Base-by-base conservation (phyloP, 2,797 vertebrate genomes). In the Eidolon dupreanum region DNA sequence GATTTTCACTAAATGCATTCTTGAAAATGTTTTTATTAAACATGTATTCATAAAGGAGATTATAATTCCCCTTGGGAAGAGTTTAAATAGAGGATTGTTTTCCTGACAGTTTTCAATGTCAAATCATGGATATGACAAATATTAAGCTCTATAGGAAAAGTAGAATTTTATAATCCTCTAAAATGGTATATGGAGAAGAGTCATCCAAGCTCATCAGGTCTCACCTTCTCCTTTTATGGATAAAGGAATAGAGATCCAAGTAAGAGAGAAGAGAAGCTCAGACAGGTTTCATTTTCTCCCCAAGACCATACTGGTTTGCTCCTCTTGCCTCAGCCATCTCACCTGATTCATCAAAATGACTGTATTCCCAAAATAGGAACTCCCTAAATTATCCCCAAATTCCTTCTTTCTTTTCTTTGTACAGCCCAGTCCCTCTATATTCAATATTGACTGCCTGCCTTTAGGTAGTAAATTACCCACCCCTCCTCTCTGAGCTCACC, bases 1-100 rank as follows among this genome's bases (percentile, higher is more conserved):
- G 33, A 70, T 71, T 86, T 82, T 61, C 20, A 92, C 41, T 66
- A 93, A 82, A 73, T 73, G 16, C 31, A 73, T 53, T 71, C 33
- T 88, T 73, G 28, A 59, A 86, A 31, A 46, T 75, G 12, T 87
- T 77, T 77, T 87, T 66, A 71, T 79, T 79, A 90, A 85, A 81
- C 68, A 77, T 26, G 6, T 77, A 61, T 17, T 96, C 51, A 49
- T 41, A 73, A 75, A 75, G 22, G 63, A 79, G 31, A 93, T 87
- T 41, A 33, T 49, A 66, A 65, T 81, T 73, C 17, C 53, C 10
- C 28, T 75, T 89, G 41, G 13, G 63, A 87, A 84, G 49, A 90
- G 38, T 86, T 89, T 66, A 77, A 61, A 53, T 65, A 75, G n/a
- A 93, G 17, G 8, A 84, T 28, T 74, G 15, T 79, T 15, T 66